Evolutionary conservation across 2,797 vertebrate species (phyloP).

Genomic region (Malacoraja senta): DNA sequence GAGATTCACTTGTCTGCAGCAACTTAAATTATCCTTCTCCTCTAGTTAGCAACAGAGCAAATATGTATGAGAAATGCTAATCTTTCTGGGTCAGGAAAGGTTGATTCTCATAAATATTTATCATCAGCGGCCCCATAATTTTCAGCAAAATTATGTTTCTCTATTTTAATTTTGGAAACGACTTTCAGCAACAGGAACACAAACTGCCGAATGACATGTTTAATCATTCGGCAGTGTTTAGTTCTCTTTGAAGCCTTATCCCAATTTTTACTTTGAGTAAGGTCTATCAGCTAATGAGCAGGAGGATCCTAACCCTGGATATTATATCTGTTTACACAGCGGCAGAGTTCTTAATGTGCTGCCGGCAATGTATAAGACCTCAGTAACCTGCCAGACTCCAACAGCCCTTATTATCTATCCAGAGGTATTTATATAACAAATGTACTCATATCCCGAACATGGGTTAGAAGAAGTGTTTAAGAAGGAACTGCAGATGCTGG

Average conservation of each 20-base stretch:
- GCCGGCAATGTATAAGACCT: not conserved
- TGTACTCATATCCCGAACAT: not conserved
- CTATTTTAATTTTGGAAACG: not conserved
- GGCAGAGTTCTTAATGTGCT: not conserved
- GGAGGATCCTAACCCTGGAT: not conserved
- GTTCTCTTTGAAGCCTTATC: not conserved
- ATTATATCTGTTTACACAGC: not conserved
- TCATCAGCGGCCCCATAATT: not conserved
- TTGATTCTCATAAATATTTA: conserved; percentile 24
- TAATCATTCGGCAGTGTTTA: not conserved
- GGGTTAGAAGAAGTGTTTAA: not conserved
- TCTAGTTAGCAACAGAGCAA: not conserved
- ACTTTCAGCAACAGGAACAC: not conserved
- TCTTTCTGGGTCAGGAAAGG: conserved; percentile 8
- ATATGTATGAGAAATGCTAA: conserved; percentile 18
- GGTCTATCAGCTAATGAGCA: not conserved
- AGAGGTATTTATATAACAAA: conserved; percentile 2
- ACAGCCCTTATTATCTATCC: not conserved
- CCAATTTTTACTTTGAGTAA: not conserved
- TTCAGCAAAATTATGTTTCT: not conserved
- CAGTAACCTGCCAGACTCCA: not conserved
- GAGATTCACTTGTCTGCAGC: not conserved
- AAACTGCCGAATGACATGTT: not conserved
- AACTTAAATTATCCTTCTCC: not conserved
- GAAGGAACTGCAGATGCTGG: too few species aligned